phyloP scores from a whole-genome alignment of 2,888 invertebrate genomes.

The Polietes domitor region DNA sequence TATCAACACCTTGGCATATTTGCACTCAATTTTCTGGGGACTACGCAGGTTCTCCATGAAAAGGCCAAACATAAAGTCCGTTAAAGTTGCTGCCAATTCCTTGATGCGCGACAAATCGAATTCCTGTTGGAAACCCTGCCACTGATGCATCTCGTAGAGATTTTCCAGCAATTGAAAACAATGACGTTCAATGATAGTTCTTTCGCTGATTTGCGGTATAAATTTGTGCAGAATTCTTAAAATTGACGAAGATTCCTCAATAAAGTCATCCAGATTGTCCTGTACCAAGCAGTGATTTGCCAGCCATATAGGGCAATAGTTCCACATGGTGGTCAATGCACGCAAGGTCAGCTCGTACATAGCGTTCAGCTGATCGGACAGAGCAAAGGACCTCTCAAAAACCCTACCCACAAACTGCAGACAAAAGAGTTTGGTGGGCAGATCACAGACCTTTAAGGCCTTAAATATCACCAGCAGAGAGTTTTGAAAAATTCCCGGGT shows the following conservation, averaged over 20 bases:
- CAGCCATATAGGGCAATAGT: slow-evolving; percentile 72
- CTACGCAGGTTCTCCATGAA: neutral
- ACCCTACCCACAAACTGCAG: slow-evolving; percentile 73
- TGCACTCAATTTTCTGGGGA: neutral
- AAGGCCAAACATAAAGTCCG: slow-evolving; percentile 45
- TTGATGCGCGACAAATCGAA: neutral
- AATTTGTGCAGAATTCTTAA: slow-evolving; percentile 57
- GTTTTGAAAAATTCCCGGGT: slow-evolving; percentile 69
- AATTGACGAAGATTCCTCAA: slow-evolving; percentile 59
- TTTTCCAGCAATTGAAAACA: slow-evolving; percentile 55
- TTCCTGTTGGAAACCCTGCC: slow-evolving; percentile 40
- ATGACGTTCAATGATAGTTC: slow-evolving; percentile 18
- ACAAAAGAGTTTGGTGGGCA: slow-evolving; percentile 73
- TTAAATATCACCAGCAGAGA: slow-evolving; percentile 71
- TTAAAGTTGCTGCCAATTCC: slow-evolving; percentile 34
- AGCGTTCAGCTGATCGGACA: slow-evolving; percentile 58
- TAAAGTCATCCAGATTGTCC: slow-evolving; percentile 66
- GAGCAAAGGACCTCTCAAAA: slow-evolving; percentile 59
- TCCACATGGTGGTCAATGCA: slow-evolving; percentile 71
- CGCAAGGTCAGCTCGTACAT: slow-evolving; percentile 69
- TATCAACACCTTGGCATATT: neutral
- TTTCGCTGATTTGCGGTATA: slow-evolving; percentile 19
- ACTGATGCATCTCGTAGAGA: slow-evolving; percentile 59
- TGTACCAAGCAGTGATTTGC: slow-evolving; percentile 69
- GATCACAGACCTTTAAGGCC: slow-evolving; percentile 72